Conservation (phyloP, 2,113 vertebrate species). For the Pionites leucogaster region DNA sequence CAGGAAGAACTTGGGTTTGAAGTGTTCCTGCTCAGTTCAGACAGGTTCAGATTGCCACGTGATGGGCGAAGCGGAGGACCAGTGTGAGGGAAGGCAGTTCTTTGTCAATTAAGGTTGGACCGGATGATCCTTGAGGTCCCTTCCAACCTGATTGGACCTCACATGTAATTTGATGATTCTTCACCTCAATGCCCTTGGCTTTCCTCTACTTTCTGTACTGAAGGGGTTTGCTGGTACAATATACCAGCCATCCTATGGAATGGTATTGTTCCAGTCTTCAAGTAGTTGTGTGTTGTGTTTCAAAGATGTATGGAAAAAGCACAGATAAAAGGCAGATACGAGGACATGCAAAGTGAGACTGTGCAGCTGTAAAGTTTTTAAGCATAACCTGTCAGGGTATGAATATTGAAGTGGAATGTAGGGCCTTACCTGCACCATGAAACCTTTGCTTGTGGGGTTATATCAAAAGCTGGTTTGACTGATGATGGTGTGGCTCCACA, state of each 20-base stretch:
- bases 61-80: fast-evolving
- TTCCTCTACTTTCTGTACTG: fast-evolving
- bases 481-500: not conserved
- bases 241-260: too few species aligned
- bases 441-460: not conserved
- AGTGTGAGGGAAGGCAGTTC: not conserved
- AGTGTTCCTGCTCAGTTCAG: not conserved
- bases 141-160: not conserved
- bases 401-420: not conserved
- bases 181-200: fast-evolving
- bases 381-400: not conserved
- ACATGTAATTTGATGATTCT: not conserved
- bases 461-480: not conserved
- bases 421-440: not conserved
- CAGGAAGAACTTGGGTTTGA: not conserved
- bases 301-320: not conserved
- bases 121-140: not conserved
- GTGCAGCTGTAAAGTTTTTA: not conserved
- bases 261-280: not conserved
- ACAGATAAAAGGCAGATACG: not conserved
- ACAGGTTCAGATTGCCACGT: fast-evolving
- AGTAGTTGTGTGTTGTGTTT: not conserved
- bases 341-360: not conserved
- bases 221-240: not conserved
- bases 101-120: not conserved